Conservation (phyloP, 2,888 invertebrate genomes). For the Rhimphoctona megacephalus region DNA sequence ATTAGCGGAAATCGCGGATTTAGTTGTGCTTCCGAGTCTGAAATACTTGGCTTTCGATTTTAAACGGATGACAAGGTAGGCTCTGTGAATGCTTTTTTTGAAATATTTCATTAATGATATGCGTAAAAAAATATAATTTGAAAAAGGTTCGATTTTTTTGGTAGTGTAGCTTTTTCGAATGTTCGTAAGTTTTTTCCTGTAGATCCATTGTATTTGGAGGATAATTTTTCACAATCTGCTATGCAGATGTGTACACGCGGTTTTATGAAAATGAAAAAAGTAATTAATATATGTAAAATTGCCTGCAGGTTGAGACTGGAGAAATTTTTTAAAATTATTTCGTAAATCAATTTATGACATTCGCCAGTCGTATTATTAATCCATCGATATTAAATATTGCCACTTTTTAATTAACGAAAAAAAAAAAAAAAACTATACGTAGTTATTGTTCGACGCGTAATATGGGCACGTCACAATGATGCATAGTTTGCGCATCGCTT, state of each 20-base stretch:
- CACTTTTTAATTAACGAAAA: background rate
- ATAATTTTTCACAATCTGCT: too few species aligned
- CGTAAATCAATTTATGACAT: too few species aligned
- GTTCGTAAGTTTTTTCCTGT: background rate
- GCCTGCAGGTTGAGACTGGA: background rate
- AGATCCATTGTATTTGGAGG: background rate
- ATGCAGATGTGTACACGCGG: background rate
- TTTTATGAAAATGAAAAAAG: background rate
- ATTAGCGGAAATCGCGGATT: background rate
- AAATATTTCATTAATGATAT: background rate
- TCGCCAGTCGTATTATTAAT: too few species aligned
- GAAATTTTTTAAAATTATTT: background rate
- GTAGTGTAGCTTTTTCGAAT: background rate
- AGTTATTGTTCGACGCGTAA: background rate
- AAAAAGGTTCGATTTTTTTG: background rate
- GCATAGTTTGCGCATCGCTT: background rate
- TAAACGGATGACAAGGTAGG: background rate
- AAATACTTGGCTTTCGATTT: background rate
- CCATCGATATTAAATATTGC: background rate
- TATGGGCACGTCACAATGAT: background rate
- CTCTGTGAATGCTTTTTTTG: background rate
- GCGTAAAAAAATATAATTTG: background rate
- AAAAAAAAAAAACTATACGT: background rate
- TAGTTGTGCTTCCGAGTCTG: background rate
- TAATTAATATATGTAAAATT: background rate